These are phyloP conservation scores for Cydia pomonella DNA, from an alignment of 1,140 invertebrate genomes.

Conservation along the genomic window DNA sequence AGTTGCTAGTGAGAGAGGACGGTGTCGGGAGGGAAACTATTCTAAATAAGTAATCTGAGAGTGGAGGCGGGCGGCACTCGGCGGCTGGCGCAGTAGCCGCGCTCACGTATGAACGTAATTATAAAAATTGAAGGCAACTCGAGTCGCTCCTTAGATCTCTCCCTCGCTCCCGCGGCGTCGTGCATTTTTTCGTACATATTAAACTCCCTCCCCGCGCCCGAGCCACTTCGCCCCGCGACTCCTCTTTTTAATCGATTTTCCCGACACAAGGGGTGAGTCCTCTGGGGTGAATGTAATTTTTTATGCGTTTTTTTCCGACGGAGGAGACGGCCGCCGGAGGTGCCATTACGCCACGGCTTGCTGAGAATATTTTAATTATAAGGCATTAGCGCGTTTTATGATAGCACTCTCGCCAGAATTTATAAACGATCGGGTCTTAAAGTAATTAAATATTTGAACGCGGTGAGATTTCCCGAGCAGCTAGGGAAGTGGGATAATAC, in stretches of 20 bases:
- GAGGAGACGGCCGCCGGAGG: conserved; percentile 75
- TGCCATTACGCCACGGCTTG: conserved; percentile 81
- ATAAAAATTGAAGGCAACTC: conserved; percentile 79
- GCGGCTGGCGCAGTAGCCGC: conserved; percentile 18
- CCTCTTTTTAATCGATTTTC: conserved; percentile 81
- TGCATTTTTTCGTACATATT: conserved; percentile 81
- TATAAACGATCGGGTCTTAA: conserved; percentile 77
- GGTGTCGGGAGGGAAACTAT: conserved; percentile 47
- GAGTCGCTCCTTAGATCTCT: conserved; percentile 65
- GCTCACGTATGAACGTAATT: conserved; percentile 80
- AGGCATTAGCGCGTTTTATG: conserved; percentile 80
- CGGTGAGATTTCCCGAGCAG: conserved; percentile 78
- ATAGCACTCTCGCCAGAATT: conserved; percentile 76
- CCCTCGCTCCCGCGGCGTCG: conserved; percentile 74
- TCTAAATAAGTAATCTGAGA: conserved; percentile 52
- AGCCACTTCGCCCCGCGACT: conserved; percentile 65
- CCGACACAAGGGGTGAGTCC: conserved; percentile 79
- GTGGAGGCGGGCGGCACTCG: conserved; percentile 23
- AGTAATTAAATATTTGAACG: conserved; percentile 81
- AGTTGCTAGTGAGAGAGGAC: conserved; percentile 42
- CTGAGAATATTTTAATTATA: conserved; percentile 82
- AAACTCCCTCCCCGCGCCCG: conserved; percentile 66
- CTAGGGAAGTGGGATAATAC: conserved; percentile 67
- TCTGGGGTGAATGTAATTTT: conserved; percentile 82
- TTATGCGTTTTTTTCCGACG: conserved; percentile 80